Percentiles rank a stretch among this genome's conserved stretches.
These are phyloP conservation scores for Cecidostiba fungosa DNA, from an alignment of 2,888 invertebrate species.

Conservation along the genomic window DNA sequence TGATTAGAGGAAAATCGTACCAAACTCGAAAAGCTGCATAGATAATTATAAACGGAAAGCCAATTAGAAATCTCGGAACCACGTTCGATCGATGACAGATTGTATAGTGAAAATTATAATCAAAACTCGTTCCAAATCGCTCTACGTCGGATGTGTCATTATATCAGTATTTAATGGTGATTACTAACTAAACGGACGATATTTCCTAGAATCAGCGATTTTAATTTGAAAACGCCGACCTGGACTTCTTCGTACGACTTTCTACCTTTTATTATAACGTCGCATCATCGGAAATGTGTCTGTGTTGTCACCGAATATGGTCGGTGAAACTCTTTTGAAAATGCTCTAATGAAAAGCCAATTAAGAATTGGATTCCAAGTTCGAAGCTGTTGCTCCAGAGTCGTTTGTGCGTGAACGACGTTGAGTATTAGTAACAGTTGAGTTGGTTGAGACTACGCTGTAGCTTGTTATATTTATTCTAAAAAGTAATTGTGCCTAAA, in stretches of 20 bases:
- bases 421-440: neutral
- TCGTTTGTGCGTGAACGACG: neutral
- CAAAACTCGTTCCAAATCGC: neutral
- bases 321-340: neutral
- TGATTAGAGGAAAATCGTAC: neutral
- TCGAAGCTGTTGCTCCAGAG: no score
- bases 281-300: neutral
- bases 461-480: neutral
- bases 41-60: slow-evolving; percentile 3
- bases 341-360: neutral
- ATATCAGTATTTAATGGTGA: neutral
- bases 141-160: slow-evolving; percentile 3
- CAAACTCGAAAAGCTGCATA: neutral
- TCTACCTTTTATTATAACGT: neutral
- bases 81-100: neutral
- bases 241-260: neutral
- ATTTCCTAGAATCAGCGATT: neutral
- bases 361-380: no score
- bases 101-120: neutral
- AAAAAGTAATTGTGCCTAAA: neutral
- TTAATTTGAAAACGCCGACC: neutral
- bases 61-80: neutral
- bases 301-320: neutral
- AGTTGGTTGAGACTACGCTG: neutral
- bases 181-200: neutral